phyloP scores from a whole-genome alignment of 2,113 vertebrate genomes.

The Stigmatopora argus region DNA sequence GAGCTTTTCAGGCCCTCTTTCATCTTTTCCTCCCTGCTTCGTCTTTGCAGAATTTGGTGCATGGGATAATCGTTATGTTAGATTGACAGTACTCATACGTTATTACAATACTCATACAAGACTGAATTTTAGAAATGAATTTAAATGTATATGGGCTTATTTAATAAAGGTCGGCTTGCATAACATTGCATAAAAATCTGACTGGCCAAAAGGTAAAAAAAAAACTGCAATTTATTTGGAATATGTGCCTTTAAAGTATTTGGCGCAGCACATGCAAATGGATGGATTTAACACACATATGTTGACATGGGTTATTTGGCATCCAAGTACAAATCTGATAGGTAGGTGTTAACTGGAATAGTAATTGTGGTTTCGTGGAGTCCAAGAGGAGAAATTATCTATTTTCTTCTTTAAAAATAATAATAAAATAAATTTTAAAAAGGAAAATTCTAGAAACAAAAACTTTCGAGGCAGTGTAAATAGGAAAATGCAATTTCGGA shows the following conservation, averaged over 20 bases:
- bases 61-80: constrained; percentile 35
- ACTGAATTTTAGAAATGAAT: neutral
- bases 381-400: too few species aligned
- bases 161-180: neutral
- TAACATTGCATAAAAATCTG: neutral
- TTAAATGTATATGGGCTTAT: neutral
- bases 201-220: neutral
- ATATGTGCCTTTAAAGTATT: neutral
- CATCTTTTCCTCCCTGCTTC: constrained; percentile 24
- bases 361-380: neutral
- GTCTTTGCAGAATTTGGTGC: constrained; percentile 31
- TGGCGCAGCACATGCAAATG: neutral
- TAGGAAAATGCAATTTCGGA: neutral
- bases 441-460: neutral
- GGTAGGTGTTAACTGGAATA: neutral
- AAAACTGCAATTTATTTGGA: neutral
- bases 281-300: neutral
- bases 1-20: constrained; percentile 27
- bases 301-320: neutral
- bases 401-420: neutral
- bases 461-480: neutral
- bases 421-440: neutral
- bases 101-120: neutral
- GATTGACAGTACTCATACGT: constrained; percentile 28
- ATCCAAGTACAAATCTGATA: neutral